Evolutionary conservation across 2,888 invertebrate species (phyloP).

Genomic region (Orchesellides sinensis): DNA sequence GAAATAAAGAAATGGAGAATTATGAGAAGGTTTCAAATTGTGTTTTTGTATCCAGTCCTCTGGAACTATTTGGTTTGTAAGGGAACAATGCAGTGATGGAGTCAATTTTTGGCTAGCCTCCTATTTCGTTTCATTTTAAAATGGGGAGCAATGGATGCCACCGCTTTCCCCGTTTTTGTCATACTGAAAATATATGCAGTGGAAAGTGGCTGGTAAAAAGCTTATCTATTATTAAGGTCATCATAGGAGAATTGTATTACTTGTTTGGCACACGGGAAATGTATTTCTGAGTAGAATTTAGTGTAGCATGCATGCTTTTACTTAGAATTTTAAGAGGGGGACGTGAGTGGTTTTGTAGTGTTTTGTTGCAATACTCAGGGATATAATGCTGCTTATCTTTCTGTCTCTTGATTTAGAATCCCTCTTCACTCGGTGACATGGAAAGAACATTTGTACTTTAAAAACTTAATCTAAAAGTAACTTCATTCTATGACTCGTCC

Average conservation of each 20-base stretch:
- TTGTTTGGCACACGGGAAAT: no score
- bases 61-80: background rate
- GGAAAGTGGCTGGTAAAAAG: conserved; percentile 48
- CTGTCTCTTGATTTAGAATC: background rate
- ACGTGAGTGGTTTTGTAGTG: no score
- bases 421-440: background rate
- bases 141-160: no score
- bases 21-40: background rate
- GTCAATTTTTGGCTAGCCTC: background rate
- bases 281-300: no score
- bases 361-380: no score
- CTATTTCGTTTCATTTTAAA: no score
- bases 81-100: background rate
- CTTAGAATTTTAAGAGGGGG: no score
- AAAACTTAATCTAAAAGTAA: conserved; percentile 58
- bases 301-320: conserved; percentile 14
- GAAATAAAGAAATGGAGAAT: background rate
- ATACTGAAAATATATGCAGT: background rate
- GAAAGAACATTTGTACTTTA: conserved; percentile 39
- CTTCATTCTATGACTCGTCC: conserved; percentile 8
- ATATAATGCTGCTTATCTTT: no score
- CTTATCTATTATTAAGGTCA: conserved; percentile 59
- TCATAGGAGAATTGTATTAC: conserved; percentile 19
- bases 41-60: background rate
- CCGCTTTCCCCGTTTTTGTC: background rate